phyloP scores from a whole-genome alignment of 2,113 vertebrate genomes.

The Noctilio leporinus region DNA sequence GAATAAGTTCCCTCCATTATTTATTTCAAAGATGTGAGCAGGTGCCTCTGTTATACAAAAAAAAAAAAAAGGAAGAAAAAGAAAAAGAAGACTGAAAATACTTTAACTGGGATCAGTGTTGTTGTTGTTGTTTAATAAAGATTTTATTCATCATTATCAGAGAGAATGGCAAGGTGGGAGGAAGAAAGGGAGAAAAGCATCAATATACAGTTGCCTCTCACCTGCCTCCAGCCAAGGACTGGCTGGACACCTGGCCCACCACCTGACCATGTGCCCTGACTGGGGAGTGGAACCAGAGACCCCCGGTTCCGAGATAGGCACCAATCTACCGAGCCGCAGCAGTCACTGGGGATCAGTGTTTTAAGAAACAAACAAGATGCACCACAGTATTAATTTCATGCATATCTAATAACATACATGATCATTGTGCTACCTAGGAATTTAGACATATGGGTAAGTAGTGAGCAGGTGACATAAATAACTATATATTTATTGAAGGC shows the following conservation, averaged over 20 bases:
- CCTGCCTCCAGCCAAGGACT: no score
- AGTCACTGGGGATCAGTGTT: background rate
- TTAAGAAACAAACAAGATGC: background rate
- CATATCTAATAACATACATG: background rate
- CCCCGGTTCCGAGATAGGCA: no score
- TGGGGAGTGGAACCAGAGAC: no score
- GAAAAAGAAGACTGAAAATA: background rate
- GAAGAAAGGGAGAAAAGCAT: no score
- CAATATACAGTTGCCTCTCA: no score
- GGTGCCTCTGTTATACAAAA: background rate
- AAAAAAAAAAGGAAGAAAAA: background rate
- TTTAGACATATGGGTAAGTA: background rate
- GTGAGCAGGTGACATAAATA: background rate
- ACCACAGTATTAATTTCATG: background rate
- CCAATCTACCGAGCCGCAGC: no score
- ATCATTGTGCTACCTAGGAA: background rate
- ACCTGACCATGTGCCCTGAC: no score
- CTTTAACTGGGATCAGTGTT: background rate
- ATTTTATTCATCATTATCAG: no score
- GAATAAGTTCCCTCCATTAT: background rate
- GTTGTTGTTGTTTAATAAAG: no score
- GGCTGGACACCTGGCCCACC: no score
- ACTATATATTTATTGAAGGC: background rate
- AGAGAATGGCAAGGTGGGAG: no score
- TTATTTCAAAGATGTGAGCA: conserved; percentile 27